phyloP scores from a whole-genome alignment of 2,797 vertebrate genomes.

The Epinephelus awoara region DNA sequence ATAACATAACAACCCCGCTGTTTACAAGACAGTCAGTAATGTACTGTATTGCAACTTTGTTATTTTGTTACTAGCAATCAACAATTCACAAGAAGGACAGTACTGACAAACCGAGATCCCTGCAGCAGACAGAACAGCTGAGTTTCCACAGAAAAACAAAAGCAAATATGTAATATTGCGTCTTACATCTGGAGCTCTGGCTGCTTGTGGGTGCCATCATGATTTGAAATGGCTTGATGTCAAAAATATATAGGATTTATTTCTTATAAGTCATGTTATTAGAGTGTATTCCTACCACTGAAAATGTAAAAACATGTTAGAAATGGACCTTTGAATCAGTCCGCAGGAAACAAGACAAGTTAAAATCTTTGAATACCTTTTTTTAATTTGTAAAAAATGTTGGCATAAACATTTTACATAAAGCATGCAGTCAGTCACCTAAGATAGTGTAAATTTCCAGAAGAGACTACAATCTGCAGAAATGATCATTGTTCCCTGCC shows the following conservation, averaged over 20 bases:
- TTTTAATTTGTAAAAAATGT: constrained; percentile 1
- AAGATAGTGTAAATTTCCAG: not conserved
- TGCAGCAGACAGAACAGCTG: constrained; percentile 7
- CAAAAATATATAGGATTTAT: constrained; percentile 6
- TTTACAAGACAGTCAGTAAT: constrained; percentile 24
- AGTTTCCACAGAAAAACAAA: constrained; percentile 23
- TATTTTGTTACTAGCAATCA: constrained; percentile 25
- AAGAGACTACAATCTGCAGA: constrained; percentile 30
- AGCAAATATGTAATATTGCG: constrained; percentile 14
- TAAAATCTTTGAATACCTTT: not conserved
- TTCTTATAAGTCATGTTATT: not conserved
- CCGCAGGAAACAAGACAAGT: not conserved
- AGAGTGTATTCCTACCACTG: not conserved
- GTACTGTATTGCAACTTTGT: not conserved
- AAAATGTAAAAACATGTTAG: not conserved
- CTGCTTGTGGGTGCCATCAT: constrained; percentile 7
- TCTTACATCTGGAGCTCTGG: constrained; percentile 3
- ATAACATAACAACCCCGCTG: constrained; percentile 14
- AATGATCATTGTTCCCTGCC: constrained; percentile 2
- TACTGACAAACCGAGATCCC: not conserved
- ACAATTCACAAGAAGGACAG: not conserved
- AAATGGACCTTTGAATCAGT: not conserved
- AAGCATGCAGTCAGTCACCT: constrained; percentile 29
- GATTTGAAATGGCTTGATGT: not conserved
- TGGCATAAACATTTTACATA: constrained; percentile 9